Conservation (phyloP, 2,113 vertebrate genomes). For the Tetrax tetrax region DNA sequence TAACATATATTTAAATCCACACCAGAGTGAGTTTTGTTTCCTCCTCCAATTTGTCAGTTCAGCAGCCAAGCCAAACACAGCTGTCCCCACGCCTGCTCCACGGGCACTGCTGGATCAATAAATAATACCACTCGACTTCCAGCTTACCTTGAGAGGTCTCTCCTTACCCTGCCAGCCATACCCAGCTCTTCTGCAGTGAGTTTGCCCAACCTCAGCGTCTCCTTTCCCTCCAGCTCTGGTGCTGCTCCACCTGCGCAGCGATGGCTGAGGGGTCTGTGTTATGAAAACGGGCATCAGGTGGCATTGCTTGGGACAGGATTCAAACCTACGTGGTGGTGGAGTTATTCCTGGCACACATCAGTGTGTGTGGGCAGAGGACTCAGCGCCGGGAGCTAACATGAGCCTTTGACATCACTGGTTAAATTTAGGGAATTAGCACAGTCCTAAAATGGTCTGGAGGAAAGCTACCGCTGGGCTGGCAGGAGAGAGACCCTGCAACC, state of each 20-base stretch:
- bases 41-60: not conserved
- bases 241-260: not conserved
- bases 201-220: not conserved
- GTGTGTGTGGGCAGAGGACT: not conserved
- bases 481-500: not conserved
- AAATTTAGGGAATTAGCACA: constrained; percentile 14
- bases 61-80: constrained; percentile 17
- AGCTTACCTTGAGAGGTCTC: not conserved
- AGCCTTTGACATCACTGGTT: constrained; percentile 42
- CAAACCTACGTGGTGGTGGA: not conserved
- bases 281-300: accelerated
- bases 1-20: not conserved
- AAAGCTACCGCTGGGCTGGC: not conserved
- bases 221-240: not conserved
- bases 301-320: not conserved
- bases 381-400: not conserved
- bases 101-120: not conserved
- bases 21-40: not conserved
- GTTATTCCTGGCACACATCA: not conserved
- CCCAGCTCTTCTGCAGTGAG: not conserved
- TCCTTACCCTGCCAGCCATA: accelerated
- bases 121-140: not conserved
- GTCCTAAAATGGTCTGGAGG: not conserved
- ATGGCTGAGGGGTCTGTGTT: not conserved
- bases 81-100: not conserved